Percentiles rank a stretch among this genome's conserved stretches.
Evolutionary conservation across 2,797 vertebrate species (phyloP).

Genomic region (Tauraco hartlaubi): DNA sequence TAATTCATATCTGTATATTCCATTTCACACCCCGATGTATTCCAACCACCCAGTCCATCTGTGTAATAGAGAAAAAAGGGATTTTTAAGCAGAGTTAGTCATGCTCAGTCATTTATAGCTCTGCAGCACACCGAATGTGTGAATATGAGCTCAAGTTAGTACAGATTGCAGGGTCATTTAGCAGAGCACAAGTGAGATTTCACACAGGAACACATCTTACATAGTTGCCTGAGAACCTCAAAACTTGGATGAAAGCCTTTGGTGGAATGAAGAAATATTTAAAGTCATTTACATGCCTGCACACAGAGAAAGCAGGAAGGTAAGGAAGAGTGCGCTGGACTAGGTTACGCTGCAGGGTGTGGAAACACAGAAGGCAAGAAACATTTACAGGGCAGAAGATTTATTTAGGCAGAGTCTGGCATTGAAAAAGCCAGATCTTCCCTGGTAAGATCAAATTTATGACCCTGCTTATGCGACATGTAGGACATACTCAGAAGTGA

Average conservation of each 20-base stretch:
- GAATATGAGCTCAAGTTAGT: slow-evolving; percentile 65
- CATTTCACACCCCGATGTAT: slow-evolving; percentile 84
- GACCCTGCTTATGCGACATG: background rate
- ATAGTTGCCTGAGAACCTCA: background rate
- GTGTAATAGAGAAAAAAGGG: slow-evolving; percentile 63
- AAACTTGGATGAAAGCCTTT: slow-evolving; percentile 23
- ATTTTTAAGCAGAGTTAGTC: slow-evolving; percentile 75
- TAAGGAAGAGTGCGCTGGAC: background rate
- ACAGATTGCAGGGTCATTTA: slow-evolving; percentile 57
- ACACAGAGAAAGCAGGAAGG: background rate
- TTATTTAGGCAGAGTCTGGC: background rate
- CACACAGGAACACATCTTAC: slow-evolving; percentile 28
- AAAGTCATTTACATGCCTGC: background rate
- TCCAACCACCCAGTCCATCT: slow-evolving; percentile 91
- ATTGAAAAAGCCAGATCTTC: background rate
- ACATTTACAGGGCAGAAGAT: background rate
- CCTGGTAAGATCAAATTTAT: background rate
- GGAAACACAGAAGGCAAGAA: background rate
- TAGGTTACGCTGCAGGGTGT: background rate
- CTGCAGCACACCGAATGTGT: slow-evolving; percentile 31
- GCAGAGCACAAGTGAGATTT: slow-evolving; percentile 37
- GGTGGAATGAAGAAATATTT: slow-evolving; percentile 3
- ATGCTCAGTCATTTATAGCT: slow-evolving; percentile 72
- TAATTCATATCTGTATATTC: slow-evolving; percentile 76
- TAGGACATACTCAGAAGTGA: background rate